phyloP scores from a whole-genome alignment of 2,797 vertebrate genomes.

The Platyrinchus mystaceus region DNA sequence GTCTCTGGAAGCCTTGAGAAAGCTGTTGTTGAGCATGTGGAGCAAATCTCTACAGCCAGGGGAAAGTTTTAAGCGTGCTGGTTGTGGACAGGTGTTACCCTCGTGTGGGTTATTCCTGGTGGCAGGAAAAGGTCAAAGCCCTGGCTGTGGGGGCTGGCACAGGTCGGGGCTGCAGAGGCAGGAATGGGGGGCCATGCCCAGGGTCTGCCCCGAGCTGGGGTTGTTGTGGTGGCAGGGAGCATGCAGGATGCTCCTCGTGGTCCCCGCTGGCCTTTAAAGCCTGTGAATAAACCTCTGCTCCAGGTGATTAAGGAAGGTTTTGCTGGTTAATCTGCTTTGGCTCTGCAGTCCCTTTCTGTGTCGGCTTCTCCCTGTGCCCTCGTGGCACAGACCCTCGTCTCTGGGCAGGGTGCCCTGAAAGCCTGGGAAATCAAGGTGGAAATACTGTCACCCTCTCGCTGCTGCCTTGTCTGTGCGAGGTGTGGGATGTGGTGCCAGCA shows the following conservation, averaged over 20 bases:
- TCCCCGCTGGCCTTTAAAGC: slow-evolving; percentile 5
- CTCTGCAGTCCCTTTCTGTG: neutral
- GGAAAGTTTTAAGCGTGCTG: neutral
- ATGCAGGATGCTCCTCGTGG: accelerated
- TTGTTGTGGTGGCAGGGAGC: accelerated
- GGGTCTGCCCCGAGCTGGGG: neutral
- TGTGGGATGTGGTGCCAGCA: accelerated
- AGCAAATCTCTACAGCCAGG: neutral
- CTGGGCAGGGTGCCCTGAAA: neutral
- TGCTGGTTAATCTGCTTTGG: slow-evolving; percentile 17
- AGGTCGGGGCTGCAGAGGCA: neutral
- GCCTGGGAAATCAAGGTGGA: neutral
- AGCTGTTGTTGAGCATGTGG: neutral
- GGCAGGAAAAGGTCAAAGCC: neutral
- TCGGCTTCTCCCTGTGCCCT: neutral
- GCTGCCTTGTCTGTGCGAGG: accelerated
- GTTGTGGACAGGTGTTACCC: neutral
- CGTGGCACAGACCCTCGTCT: neutral
- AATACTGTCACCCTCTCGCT: accelerated
- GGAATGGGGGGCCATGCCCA: accelerated
- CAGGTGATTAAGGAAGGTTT: slow-evolving; percentile 27
- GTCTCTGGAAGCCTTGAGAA: neutral
- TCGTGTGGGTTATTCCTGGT: neutral
- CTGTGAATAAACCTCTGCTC: slow-evolving; percentile 3
- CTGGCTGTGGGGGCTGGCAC: neutral